phyloP scores from a whole-genome alignment of 2,888 invertebrate genomes.

The Drosophila hamatofila region DNA sequence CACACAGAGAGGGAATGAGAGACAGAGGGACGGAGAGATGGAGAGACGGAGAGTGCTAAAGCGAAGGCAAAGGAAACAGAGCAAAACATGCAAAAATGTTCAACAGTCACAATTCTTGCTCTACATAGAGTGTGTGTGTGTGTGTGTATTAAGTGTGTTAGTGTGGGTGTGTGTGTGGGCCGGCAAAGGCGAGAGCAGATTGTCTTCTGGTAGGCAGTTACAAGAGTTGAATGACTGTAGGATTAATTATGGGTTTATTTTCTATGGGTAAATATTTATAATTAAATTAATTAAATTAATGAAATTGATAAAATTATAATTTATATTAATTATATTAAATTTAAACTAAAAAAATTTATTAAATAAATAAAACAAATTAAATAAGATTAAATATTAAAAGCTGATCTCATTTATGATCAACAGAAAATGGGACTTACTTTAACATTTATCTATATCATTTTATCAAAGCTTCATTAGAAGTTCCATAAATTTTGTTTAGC shows the following conservation, averaged over 20 bases:
- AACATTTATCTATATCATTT: too few species aligned
- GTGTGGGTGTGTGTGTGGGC: slow-evolving; percentile 9
- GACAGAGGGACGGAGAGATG: neutral
- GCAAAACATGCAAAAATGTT: slow-evolving; percentile 61
- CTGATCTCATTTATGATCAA: neutral
- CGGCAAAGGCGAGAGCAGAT: slow-evolving; percentile 11
- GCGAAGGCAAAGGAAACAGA: slow-evolving; percentile 42
- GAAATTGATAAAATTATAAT: too few species aligned
- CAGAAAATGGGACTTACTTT: too few species aligned
- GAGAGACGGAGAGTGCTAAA: slow-evolving; percentile 13
- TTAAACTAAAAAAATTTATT: accelerated
- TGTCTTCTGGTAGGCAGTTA: slow-evolving; percentile 26
- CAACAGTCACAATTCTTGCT: slow-evolving; percentile 38
- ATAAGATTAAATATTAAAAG: too few species aligned
- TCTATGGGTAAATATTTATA: too few species aligned
- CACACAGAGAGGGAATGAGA: neutral
- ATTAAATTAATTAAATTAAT: too few species aligned
- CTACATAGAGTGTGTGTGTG: slow-evolving; percentile 27
- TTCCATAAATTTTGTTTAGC: too few species aligned
- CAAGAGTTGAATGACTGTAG: slow-evolving; percentile 9
- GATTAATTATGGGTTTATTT: neutral
- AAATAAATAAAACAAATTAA: too few species aligned
- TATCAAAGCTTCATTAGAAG: too few species aligned
- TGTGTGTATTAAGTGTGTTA: neutral
- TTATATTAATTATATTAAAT: too few species aligned